These are phyloP conservation scores for Pangasius krempfi DNA, from an alignment of 2,797 vertebrate genomes.

Conservation along the genomic window DNA sequence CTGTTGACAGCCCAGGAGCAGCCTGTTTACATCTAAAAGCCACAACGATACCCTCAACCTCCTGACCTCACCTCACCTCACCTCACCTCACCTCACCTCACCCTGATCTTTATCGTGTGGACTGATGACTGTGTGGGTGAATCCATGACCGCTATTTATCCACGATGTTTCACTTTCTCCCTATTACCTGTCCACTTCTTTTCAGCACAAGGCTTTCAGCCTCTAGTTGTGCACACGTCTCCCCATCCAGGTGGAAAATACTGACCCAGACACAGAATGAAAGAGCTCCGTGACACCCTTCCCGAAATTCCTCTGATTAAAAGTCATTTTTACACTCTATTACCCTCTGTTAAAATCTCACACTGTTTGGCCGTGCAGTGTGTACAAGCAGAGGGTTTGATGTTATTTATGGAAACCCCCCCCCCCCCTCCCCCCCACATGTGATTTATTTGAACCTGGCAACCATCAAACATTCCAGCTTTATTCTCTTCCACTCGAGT, in stretches of 20 bases:
- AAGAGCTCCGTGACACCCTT: neutral
- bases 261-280: conserved; percentile 6
- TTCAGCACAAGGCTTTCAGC: conserved; percentile 61
- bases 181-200: conserved; percentile 20
- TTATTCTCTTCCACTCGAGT: conserved; percentile 31
- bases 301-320: neutral
- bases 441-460: conserved; percentile 45
- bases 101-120: conserved; percentile 37
- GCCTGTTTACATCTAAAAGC: conserved; percentile 78
- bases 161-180: conserved; percentile 21
- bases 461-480: conserved; percentile 51
- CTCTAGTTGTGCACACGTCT: conserved; percentile 41
- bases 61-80: conserved; percentile 51
- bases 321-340: neutral
- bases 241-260: neutral
- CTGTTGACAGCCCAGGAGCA: conserved; percentile 95
- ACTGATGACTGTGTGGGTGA: conserved; percentile 42
- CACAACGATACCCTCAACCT: conserved; percentile 41
- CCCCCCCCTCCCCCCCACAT: neutral
- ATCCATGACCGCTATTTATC: conserved; percentile 37
- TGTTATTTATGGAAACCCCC: conserved; percentile 20
- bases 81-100: conserved; percentile 30
- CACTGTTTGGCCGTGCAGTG: neutral
- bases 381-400: neutral
- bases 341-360: neutral